Evolutionary conservation across 2,797 vertebrate species (phyloP), one percentile per base, ranked within the genome.

Genomic region (Chrosomus eos): DNA sequence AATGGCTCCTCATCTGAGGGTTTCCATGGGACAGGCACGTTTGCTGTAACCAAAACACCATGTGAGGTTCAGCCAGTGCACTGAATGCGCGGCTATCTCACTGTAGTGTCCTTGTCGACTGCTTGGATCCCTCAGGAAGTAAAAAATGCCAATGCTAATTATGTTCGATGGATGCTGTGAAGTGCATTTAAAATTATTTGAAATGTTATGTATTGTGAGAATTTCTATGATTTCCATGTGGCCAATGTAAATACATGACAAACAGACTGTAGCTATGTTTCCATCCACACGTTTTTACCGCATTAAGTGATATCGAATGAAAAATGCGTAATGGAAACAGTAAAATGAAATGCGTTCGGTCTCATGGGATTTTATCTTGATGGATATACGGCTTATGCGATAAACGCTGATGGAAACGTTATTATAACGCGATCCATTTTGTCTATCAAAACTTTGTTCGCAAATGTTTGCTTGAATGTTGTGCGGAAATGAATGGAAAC

Each of bases 41-140:
- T 90, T 90, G 85, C 90, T 80, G 87, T 83, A 92, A 92, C 93
- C 92, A 92, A 91, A 92, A 90, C 89, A 90, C 87, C 86, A 85
- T 60, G 91, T 89, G 90, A 85, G 87, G 88, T 90, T 93, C 90
- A 77, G 82, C 87, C 86, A 86, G 66, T 82, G 67, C 55, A 38
- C 55, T 53, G 43, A 40, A 78, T 33, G 21, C 23, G 82, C 38
- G 58, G 31, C 51, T 80, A 45, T 51, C 71, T 62, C 38, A 40
- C 43, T 67, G 55, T n/a, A 79, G 51, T 76, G 74, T 79, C n/a
- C 76, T 18, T 26, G 53, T 45, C 40, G n/a, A 73, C 67, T 58
- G 38, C 74, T 40, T 66, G 13, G 45, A 75, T 58, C 48, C 76
- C 73, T 38, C 16, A 70, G 51, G 55, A 36, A 33, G 72, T 75